These are phyloP conservation scores for Pangasius mekongensis DNA, from an alignment of 2,797 vertebrate genomes.

Conservation along the genomic window DNA sequence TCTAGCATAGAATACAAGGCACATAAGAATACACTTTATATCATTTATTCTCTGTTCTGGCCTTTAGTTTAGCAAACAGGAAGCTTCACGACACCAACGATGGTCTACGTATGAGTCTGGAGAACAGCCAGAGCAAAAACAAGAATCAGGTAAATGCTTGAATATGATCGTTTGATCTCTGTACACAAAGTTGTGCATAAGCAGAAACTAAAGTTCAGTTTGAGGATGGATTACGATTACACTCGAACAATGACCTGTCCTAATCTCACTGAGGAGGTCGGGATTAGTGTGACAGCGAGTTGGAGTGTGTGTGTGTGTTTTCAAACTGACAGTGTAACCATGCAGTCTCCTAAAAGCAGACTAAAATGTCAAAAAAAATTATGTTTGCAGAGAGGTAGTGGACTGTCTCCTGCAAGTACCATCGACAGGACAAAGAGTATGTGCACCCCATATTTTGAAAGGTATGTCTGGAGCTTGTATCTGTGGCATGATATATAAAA, in stretches of 20 bases:
- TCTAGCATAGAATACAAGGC: neutral
- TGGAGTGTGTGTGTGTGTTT: neutral
- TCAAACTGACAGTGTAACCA: neutral
- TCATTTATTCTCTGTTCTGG: neutral
- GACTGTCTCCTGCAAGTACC: slow-evolving; percentile 76
- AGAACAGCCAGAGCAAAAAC: slow-evolving; percentile 82
- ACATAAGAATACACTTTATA: neutral
- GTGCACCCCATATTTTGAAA: slow-evolving; percentile 80
- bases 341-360: neutral
- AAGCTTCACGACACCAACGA: slow-evolving; percentile 96
- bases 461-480: slow-evolving; percentile 71
- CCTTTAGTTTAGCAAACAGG: slow-evolving; percentile 86
- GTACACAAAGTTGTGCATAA: slow-evolving; percentile 11
- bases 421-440: slow-evolving; percentile 82
- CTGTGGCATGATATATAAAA: neutral
- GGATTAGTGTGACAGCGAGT: slow-evolving; percentile 25
- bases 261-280: slow-evolving; percentile 7
- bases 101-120: slow-evolving; percentile 83
- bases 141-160: slow-evolving; percentile 64
- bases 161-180: slow-evolving; percentile 6
- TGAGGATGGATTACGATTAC: slow-evolving; percentile 22
- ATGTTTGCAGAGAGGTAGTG: slow-evolving; percentile 74
- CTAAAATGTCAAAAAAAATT: neutral
- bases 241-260: neutral
- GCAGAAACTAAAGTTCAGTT: slow-evolving; percentile 12